These are phyloP conservation scores for Eleutherodactylus coqui DNA, from an alignment of 2,797 vertebrate genomes.

Conservation along the genomic window DNA sequence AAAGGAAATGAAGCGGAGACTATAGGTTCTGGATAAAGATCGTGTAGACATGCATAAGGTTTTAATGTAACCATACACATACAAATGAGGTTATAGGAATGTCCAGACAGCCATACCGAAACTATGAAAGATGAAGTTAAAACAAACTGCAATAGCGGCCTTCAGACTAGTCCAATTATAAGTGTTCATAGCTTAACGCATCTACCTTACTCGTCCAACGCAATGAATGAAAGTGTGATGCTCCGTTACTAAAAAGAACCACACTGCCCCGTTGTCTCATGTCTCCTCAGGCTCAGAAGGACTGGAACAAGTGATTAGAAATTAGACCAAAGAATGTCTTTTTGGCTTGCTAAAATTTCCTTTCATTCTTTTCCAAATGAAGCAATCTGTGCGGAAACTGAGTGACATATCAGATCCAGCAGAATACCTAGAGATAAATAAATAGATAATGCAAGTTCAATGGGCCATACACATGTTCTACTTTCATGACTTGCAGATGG, in stretches of 20 bases:
- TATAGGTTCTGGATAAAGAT: too few relatives aligned
- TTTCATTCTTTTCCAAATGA: conserved; percentile 60
- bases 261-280: conserved; percentile 21
- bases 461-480: conserved; percentile 55
- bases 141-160: background rate
- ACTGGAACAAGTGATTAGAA: conserved; percentile 58
- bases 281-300: conserved; percentile 29
- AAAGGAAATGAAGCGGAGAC: background rate
- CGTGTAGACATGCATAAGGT: too few relatives aligned
- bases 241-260: conserved; percentile 38
- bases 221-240: conserved; percentile 4
- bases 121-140: background rate
- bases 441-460: conserved; percentile 60
- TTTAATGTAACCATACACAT: background rate
- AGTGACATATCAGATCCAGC: conserved; percentile 60
- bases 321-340: conserved; percentile 52
- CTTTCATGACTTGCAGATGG: conserved; percentile 61
- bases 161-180: background rate
- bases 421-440: conserved; percentile 62
- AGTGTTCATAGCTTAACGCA: background rate
- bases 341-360: conserved; percentile 40
- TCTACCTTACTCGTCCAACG: background rate
- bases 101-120: background rate
- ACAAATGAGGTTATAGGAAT: background rate
- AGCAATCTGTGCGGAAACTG: conserved; percentile 60